A percentile compares a stretch with the other conserved stretches of the same genome.
Evolutionary conservation across 2,797 vertebrate species (phyloP).

Genomic region (Tachyglossus aculeatus): DNA sequence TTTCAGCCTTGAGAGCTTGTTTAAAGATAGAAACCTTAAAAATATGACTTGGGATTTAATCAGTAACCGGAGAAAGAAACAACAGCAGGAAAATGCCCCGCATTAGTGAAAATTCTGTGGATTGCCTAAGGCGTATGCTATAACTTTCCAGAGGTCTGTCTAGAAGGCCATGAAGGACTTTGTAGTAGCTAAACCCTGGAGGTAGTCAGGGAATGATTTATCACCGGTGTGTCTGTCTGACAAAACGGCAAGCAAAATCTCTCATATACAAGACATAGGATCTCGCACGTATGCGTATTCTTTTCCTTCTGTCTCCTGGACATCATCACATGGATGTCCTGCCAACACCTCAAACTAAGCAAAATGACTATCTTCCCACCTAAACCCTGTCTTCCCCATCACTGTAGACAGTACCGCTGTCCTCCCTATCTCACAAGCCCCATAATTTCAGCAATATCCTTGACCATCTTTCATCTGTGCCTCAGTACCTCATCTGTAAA

Average conservation of each 20-base stretch:
- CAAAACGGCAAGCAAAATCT: background rate
- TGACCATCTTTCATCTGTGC: too few relatives aligned
- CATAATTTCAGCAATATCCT: too few relatives aligned
- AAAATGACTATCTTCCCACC: too few relatives aligned
- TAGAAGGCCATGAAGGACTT: background rate
- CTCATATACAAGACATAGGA: background rate
- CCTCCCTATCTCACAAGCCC: too few relatives aligned
- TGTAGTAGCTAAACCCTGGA: background rate
- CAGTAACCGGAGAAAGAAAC: background rate
- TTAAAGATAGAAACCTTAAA: background rate
- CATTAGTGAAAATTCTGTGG: fast-evolving
- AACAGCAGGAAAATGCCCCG: background rate
- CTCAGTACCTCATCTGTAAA: too few relatives aligned
- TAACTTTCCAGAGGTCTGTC: background rate
- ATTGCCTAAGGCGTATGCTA: background rate
- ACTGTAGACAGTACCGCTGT: too few relatives aligned
- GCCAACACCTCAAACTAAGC: too few relatives aligned
- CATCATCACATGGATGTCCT: too few relatives aligned
- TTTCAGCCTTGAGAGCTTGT: too few relatives aligned
- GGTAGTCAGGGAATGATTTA: background rate
- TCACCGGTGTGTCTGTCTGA: background rate
- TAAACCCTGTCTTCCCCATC: too few relatives aligned
- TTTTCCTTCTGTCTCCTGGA: too few relatives aligned
- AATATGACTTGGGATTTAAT: background rate
- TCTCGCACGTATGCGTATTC: too few relatives aligned